Conservation (phyloP, 2,888 invertebrate genomes). For the Macrosiphum euphorbiae region DNA sequence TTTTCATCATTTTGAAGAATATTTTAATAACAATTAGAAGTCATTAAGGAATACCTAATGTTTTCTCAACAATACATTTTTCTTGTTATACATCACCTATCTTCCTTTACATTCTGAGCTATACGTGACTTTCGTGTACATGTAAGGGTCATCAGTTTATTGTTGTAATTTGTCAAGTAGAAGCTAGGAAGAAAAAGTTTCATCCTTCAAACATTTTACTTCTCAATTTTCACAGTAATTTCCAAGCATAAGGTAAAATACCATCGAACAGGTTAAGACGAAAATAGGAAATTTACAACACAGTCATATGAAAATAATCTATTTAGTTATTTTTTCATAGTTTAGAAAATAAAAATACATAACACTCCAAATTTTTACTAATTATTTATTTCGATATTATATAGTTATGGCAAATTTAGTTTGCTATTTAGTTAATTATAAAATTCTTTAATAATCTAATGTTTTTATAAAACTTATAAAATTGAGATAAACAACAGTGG, state of each 20-base stretch:
- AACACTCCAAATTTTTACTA: not conserved
- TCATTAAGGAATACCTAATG: not conserved
- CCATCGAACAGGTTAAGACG: not conserved
- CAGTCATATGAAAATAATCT: not conserved
- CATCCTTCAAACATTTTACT: not conserved
- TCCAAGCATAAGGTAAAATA: not conserved
- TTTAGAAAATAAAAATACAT: not conserved
- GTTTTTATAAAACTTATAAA: not conserved
- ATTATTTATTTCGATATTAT: not conserved
- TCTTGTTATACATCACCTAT: not conserved
- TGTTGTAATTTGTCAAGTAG: not conserved
- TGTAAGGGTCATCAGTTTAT: not conserved
- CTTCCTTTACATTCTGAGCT: not conserved
- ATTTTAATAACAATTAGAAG: not conserved
- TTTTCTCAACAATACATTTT: not conserved
- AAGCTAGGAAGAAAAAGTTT: not conserved
- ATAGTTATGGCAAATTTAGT: not conserved
- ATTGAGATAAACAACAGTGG: not conserved
- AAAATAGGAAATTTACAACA: not conserved
- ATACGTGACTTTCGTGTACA: not conserved
- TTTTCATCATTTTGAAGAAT: conserved; percentile 7
- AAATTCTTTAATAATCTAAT: not conserved
- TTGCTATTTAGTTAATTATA: not conserved
- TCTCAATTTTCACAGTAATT: not conserved
- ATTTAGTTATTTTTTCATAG: not conserved